phyloP scores from a whole-genome alignment of 2,888 invertebrate species.

The Agriopis leucophaearia region DNA sequence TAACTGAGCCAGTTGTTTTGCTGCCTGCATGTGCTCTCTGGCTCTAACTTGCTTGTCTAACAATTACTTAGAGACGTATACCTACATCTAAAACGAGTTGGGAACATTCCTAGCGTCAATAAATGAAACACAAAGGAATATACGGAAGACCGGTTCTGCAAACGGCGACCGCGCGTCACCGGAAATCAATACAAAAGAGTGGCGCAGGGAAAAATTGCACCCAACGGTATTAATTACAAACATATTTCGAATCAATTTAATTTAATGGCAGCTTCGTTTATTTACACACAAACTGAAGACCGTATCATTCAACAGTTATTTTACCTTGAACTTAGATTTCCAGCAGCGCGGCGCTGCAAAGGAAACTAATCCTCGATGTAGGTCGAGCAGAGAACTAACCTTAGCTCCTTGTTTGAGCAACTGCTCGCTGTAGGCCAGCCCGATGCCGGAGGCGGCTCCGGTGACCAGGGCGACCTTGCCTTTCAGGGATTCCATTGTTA shows the following conservation, averaged over 20 bases:
- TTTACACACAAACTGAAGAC: conserved; percentile 23
- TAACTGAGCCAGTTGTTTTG: too few relatives aligned
- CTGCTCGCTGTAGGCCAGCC: conserved; percentile 90
- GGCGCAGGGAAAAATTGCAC: conserved; percentile 44
- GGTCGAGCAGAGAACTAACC: conserved; percentile 73
- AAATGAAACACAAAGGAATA: conserved; percentile 52
- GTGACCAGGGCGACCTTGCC: conserved; percentile 91
- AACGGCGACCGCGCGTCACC: conserved; percentile 58
- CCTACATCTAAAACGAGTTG: too few relatives aligned
- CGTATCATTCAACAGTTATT: conserved; percentile 65
- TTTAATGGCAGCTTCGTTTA: background rate
- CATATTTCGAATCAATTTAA: background rate
- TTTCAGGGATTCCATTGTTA: conserved; percentile 88
- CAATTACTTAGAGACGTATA: too few relatives aligned
- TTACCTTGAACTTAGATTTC: conserved; percentile 74
- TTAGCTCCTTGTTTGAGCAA: conserved; percentile 90
- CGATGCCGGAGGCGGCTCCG: conserved; percentile 91
- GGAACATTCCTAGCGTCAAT: too few relatives aligned
- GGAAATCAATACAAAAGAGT: conserved; percentile 77
- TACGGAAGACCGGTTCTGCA: conserved; percentile 57
- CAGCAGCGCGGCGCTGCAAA: conserved; percentile 31
- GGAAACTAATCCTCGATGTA: conserved; percentile 37
- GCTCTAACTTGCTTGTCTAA: too few relatives aligned
- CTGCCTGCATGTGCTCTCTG: too few relatives aligned
- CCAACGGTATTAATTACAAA: background rate